phyloP scores from a whole-genome alignment of 2,797 vertebrate species.

The Paratrypauchen microcephalus region DNA sequence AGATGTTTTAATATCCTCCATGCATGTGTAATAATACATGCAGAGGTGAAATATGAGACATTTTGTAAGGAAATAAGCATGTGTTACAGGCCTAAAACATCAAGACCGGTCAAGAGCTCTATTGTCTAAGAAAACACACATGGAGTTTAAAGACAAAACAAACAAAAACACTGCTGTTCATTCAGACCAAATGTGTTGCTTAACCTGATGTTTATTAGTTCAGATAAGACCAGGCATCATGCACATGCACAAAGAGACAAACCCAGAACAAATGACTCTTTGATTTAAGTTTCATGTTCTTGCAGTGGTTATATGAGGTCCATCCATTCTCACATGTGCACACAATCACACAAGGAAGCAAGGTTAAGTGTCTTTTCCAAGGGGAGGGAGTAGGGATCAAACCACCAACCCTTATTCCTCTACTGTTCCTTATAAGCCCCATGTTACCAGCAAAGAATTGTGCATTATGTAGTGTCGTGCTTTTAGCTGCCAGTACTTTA shows the following conservation, averaged over 20 bases:
- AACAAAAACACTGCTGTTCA: not conserved
- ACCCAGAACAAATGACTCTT: not conserved
- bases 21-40: constrained; percentile 1
- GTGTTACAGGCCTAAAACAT: not conserved
- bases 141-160: not conserved
- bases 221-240: too few relatives aligned
- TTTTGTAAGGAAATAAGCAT: not conserved
- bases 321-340: too few relatives aligned
- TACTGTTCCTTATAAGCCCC: too few relatives aligned
- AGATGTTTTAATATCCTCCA: not conserved
- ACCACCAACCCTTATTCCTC: too few relatives aligned
- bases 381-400: too few relatives aligned
- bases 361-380: too few relatives aligned
- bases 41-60: not conserved
- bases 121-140: not conserved
- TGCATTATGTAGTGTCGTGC: too few relatives aligned
- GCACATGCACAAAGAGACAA: not conserved
- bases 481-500: too few relatives aligned
- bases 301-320: not conserved
- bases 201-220: not conserved
- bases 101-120: not conserved
- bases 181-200: not conserved
- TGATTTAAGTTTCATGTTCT: not conserved
- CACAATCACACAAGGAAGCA: too few relatives aligned
- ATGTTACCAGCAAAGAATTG: too few relatives aligned